Percentiles rank a stretch among this genome's conserved stretches.
phyloP scores from a whole-genome alignment of 2,888 invertebrate genomes.

The Calameuta filiformis region DNA sequence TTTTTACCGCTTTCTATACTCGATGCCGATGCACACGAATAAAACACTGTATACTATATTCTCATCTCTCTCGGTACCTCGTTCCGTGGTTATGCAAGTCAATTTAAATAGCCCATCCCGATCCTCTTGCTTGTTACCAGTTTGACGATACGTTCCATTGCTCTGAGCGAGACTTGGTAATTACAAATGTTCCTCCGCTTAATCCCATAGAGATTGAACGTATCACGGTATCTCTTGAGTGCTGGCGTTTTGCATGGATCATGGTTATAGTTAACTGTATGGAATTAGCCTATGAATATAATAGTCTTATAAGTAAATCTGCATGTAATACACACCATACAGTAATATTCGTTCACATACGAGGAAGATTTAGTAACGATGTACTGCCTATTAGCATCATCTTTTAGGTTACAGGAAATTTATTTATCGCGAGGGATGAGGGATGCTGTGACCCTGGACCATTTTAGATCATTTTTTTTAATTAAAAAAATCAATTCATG shows the following conservation, averaged over 20 bases:
- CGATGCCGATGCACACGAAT: conserved; percentile 4
- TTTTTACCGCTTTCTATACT: conserved; percentile 56
- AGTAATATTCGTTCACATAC: neutral
- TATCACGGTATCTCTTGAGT: neutral
- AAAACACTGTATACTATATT: neutral
- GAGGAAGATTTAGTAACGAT: neutral
- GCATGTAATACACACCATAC: neutral
- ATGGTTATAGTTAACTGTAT: neutral
- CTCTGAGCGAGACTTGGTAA: neutral
- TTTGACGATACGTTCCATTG: conserved; percentile 31
- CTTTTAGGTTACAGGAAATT: neutral
- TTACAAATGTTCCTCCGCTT: neutral
- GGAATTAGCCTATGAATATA: neutral
- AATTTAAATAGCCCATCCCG: conserved; percentile 56
- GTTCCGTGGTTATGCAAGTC: conserved; percentile 56
- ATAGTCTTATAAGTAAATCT: neutral
- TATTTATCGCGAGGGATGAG: neutral
- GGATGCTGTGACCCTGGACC: neutral
- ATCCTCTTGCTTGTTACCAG: conserved; percentile 39
- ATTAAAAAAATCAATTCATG: neutral
- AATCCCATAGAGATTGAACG: neutral
- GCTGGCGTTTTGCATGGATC: neutral
- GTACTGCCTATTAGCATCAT: neutral
- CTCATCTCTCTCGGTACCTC: conserved; percentile 21
- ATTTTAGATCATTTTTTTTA: neutral